phyloP scores from a whole-genome alignment of 2,888 invertebrate species.

The Alloplasta piceator region DNA sequence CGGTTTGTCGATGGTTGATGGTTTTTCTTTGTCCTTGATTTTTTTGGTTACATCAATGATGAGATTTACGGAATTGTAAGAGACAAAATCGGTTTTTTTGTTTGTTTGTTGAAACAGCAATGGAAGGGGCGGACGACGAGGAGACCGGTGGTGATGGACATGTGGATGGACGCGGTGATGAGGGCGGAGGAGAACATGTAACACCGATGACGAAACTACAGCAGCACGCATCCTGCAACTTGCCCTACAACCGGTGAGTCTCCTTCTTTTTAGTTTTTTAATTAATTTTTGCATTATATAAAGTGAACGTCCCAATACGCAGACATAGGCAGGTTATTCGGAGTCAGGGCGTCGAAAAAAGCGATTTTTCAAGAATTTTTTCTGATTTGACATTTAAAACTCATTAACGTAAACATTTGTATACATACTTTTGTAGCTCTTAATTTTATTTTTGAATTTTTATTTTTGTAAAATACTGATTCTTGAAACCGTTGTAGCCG shows the following conservation, averaged over 20 bases:
- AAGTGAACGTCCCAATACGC: too few species aligned
- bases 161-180: conserved; percentile 70
- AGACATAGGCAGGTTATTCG: too few species aligned
- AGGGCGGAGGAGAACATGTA: conserved; percentile 71
- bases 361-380: too few species aligned
- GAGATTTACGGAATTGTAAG: neutral
- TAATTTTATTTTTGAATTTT: too few species aligned
- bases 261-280: neutral
- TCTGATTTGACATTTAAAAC: too few species aligned
- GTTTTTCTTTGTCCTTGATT: neutral
- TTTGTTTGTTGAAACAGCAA: conserved; percentile 66
- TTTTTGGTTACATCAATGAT: conserved; percentile 9
- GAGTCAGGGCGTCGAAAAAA: too few species aligned
- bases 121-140: conserved; percentile 75
- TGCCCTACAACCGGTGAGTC: conserved; percentile 77
- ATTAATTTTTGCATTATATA: neutral
- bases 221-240: conserved; percentile 72
- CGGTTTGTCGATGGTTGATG: neutral
- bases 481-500: too few species aligned
- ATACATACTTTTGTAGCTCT: too few species aligned
- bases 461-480: too few species aligned
- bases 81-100: conserved; percentile 12
- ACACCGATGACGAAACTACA: conserved; percentile 73
- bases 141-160: conserved; percentile 67
- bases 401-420: too few species aligned